phyloP scores from a whole-genome alignment of 92 coral and sea anemone genomes.

The Nematostella vectensis region DNA sequence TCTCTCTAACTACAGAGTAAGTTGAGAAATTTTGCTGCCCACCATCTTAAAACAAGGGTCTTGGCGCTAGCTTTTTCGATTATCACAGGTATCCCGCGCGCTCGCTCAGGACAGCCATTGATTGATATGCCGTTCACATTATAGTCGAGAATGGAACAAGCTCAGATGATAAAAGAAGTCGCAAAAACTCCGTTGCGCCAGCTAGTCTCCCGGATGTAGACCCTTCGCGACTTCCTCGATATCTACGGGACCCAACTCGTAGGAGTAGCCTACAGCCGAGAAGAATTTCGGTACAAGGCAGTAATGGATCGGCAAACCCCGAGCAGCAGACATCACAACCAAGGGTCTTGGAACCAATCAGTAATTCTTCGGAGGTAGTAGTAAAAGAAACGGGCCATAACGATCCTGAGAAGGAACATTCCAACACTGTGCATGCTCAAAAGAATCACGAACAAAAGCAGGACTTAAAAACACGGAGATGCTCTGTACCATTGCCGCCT shows the following conservation, averaged over 20 bases:
- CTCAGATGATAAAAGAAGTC: no score
- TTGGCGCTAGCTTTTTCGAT: background rate
- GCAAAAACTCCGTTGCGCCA: slow-evolving; percentile 18
- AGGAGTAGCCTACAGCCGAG: background rate
- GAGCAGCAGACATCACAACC: background rate
- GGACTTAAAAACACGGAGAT: background rate
- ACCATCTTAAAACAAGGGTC: no score
- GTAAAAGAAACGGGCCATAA: background rate
- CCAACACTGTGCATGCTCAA: background rate
- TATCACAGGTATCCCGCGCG: no score
- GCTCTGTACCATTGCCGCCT: background rate
- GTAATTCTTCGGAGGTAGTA: background rate
- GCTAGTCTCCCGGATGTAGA: slow-evolving; percentile 2
- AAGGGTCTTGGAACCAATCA: background rate
- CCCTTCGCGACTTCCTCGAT: slow-evolving; percentile 14
- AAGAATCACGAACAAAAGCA: background rate
- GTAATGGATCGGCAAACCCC: background rate
- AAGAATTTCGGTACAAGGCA: background rate
- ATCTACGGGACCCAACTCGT: slow-evolving; percentile 20
- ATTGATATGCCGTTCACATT: no score
- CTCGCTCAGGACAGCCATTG: no score
- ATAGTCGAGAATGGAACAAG: no score
- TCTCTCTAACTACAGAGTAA: no score
- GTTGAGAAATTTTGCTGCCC: no score
- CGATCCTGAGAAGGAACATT: background rate